A percentile compares a stretch with the other conserved stretches of the same genome.
Evolutionary conservation across 2,888 invertebrate genomes (phyloP).

Genomic region (Papilio protenor): DNA sequence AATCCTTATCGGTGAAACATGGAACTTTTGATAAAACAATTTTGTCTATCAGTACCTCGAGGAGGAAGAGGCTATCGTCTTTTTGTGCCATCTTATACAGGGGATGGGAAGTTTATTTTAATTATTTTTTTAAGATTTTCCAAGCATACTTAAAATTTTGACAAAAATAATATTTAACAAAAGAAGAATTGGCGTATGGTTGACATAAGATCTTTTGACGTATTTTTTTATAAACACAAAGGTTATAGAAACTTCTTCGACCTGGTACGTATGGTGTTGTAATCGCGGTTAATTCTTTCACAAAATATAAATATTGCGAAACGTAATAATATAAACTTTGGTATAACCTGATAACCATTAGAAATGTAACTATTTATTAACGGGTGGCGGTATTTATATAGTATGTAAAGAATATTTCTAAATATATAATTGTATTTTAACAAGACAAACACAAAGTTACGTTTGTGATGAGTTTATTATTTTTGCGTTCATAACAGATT

Average conservation of each 20-base stretch:
- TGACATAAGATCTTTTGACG: constrained; percentile 14
- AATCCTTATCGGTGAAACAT: constrained; percentile 75
- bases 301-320: not conserved
- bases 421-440: too few species aligned
- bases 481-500: not conserved
- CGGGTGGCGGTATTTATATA: not conserved
- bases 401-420: not conserved
- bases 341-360: not conserved
- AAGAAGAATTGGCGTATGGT: constrained; percentile 44
- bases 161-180: constrained; percentile 47
- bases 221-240: constrained; percentile 22
- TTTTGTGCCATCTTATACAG: constrained; percentile 69
- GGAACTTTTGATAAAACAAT: constrained; percentile 72
- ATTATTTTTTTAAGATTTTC: constrained; percentile 51
- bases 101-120: constrained; percentile 68
- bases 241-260: not conserved
- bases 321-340: not conserved
- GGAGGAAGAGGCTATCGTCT: constrained; percentile 85
- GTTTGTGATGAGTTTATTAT: not conserved
- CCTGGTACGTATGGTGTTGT: not conserved
- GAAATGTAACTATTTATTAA: not conserved
- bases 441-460: not conserved
- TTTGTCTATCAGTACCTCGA: constrained; percentile 86
- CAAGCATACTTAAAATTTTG: constrained; percentile 52
- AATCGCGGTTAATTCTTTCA: not conserved